Evolutionary conservation across 2,113 vertebrate species (phyloP), one percentile per base, ranked within the genome.

Genomic region (Aegithalos caudatus): DNA sequence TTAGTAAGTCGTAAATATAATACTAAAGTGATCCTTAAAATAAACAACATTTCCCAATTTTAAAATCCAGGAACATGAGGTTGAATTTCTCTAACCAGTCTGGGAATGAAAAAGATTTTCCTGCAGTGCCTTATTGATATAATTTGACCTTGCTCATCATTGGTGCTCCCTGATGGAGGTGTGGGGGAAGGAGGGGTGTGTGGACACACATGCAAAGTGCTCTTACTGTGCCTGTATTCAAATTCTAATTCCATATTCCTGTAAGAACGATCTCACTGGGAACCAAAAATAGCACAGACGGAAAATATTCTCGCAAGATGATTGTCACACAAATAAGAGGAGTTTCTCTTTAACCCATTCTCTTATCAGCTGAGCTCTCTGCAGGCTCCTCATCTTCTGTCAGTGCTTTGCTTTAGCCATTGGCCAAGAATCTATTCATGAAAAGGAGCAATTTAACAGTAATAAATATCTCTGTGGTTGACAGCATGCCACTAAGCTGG

Each of bases 181-280:
- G 73, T 48, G 2, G 64, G 73, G 78, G 70, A 37, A 76, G 85
- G 79, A 80, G 38, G 73, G 50, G 2, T 82, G 60, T 93, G 81
- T 87, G 87, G 90, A 93, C 93, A 92, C 82, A 94, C 92, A 81
- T 86, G 90, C 80, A 74, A 79, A 95, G 82, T 86, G 90, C 93
- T 95, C 61, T 88, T 88, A 84, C 92, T 84, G 57, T 86, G 93
- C 76, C 90, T 86, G 65, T 92, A 95, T 97, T 96, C 93, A 95
- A 92, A 97, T 95, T 97, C 95, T 96, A 74, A 92, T 93, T 93
- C 94, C 94, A 88, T 96, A 79, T 96, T 95, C 93, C 92, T 80
- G 72, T 65, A 95, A 40, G 80, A 95, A 90, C 40, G 19, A 96
- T 94, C 90, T 94, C 86, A 65, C 88, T 92, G 69, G 73, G 72